Percentiles rank a stretch among this genome's conserved stretches.
Evolutionary conservation across 92 coral and sea anemone genomes (phyloP).

Genomic region (Palythoa grandis): DNA sequence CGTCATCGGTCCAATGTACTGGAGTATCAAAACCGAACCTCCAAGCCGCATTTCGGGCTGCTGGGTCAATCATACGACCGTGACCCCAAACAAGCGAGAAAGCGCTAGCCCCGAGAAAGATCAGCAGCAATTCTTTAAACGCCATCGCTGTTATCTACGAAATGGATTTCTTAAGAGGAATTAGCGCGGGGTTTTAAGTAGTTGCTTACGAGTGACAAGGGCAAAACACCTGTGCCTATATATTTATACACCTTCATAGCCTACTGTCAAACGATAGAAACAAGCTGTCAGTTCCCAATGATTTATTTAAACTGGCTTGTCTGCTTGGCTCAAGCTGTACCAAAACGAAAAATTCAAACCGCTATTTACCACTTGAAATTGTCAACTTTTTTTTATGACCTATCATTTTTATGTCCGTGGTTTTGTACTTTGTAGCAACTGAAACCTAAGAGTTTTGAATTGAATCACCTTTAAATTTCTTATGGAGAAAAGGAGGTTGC

Average conservation of each 20-base stretch:
- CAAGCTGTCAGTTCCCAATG: neutral
- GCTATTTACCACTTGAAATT: no score
- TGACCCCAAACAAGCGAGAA: conserved; percentile 11
- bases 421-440: neutral
- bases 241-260: neutral
- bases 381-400: neutral
- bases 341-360: neutral
- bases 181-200: neutral
- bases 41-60: conserved; percentile 26
- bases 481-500: no score
- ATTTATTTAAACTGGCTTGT: neutral
- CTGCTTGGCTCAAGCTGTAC: conserved; percentile 3
- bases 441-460: neutral
- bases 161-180: neutral
- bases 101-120: neutral
- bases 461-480: neutral
- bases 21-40: conserved; percentile 28
- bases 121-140: neutral
- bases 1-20: conserved; percentile 20
- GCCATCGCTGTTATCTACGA: neutral
- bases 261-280: neutral
- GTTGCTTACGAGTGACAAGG: neutral
- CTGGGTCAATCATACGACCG: conserved; percentile 34
- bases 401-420: neutral
- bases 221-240: neutral